Conservation (phyloP, 2,888 invertebrate genomes). For the Palloptera scutellata region DNA sequence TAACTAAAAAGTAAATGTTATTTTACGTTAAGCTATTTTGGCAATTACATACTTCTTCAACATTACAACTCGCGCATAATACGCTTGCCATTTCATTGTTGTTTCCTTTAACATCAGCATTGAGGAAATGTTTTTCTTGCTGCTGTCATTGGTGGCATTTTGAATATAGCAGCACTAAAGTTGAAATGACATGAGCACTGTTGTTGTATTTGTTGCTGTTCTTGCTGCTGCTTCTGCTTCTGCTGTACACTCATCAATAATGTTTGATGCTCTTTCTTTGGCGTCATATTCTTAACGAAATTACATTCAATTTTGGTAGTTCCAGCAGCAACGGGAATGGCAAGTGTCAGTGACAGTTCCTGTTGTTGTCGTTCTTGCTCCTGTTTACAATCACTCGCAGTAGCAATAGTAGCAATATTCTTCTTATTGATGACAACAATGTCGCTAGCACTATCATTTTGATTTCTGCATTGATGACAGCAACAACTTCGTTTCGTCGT, state of each 20-base stretch:
- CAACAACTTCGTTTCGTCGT: background rate
- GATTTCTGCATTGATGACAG: conserved; percentile 11
- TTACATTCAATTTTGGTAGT: conserved; percentile 36
- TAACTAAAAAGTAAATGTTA: no score
- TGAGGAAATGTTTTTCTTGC: conserved; percentile 31
- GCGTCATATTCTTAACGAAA: conserved; percentile 40
- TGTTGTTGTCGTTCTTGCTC: conserved; percentile 1
- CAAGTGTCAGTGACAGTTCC: conserved; percentile 24
- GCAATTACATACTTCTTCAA: no score
- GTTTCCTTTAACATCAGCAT: conserved; percentile 58
- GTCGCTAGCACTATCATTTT: conserved; percentile 28
- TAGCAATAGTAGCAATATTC: no score
- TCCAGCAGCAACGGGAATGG: conserved; percentile 8
- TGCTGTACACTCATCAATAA: conserved; percentile 39
- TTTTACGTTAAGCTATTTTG: no score
- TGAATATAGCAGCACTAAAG: background rate
- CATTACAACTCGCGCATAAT: no score
- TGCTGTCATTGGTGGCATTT: background rate
- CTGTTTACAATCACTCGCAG: conserved; percentile 8
- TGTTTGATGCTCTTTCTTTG: conserved; percentile 42
- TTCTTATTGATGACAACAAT: conserved; percentile 16
- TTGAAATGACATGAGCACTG: conserved; percentile 23
- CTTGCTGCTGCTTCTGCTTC: conserved; percentile 29
- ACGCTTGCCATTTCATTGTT: conserved; percentile 41
- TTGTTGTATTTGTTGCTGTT: conserved; percentile 13